Evolutionary conservation across 2,888 invertebrate species (phyloP).

Genomic region (Erebia epiphron): DNA sequence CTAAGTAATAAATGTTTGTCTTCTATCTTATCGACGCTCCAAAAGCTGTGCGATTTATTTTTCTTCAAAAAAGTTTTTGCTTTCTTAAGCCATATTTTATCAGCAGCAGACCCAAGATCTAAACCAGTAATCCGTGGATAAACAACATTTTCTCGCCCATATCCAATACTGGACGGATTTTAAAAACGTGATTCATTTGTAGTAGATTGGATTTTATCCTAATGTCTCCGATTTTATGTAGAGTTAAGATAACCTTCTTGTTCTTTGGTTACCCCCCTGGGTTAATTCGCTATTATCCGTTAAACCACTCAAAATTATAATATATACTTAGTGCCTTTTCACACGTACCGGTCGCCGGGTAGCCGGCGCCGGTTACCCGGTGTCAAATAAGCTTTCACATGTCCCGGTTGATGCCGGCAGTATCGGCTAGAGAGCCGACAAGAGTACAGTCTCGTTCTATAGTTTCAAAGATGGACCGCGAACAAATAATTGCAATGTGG

Average conservation of each 20-base stretch:
- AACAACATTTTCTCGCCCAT: neutral
- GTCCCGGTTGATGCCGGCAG: too few species aligned
- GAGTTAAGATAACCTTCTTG: neutral
- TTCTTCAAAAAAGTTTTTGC: neutral
- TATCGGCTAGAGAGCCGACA: too few species aligned
- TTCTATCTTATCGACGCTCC: neutral
- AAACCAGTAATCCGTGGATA: neutral
- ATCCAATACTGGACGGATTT: neutral
- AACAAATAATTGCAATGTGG: too few species aligned
- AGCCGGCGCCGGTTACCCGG: too few species aligned
- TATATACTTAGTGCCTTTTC: too few species aligned
- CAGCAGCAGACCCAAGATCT: neutral
- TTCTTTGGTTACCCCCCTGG: too few species aligned
- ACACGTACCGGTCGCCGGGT: too few species aligned
- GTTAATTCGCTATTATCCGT: too few species aligned
- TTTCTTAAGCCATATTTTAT: neutral
- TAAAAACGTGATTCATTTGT: neutral
- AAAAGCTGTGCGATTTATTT: neutral
- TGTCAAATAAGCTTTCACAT: too few species aligned
- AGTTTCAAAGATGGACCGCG: too few species aligned
- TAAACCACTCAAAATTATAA: too few species aligned
- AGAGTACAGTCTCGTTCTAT: too few species aligned
- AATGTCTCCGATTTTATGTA: neutral
- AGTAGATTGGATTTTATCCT: constrained; percentile 2
- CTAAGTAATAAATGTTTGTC: neutral